Conservation (phyloP, 2,113 vertebrate genomes). For the Scopus umbretta region DNA sequence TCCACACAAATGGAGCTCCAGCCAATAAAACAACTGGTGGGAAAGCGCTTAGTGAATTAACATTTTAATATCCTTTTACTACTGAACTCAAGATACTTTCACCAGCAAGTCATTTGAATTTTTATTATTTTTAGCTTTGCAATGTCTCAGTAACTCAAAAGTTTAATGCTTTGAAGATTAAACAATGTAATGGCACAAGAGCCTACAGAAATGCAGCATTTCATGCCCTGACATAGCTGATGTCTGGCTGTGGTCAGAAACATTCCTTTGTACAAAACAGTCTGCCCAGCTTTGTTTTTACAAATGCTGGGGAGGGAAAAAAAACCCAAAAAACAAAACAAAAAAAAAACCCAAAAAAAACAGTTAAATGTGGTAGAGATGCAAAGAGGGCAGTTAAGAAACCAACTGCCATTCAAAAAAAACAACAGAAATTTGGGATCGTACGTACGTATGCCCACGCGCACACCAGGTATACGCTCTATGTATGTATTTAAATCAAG, state of each 20-base stretch:
- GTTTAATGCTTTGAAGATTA: slow-evolving; percentile 55
- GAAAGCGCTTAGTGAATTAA: slow-evolving; percentile 46
- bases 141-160: slow-evolving; percentile 31
- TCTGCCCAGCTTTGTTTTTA: slow-evolving; percentile 49
- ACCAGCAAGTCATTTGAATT: slow-evolving; percentile 56
- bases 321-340: not conserved
- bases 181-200: slow-evolving; percentile 46
- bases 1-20: not conserved
- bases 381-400: slow-evolving; percentile 16
- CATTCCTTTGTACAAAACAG: not conserved
- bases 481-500: not conserved
- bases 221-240: slow-evolving; percentile 48
- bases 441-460: not conserved
- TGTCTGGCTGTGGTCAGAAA: slow-evolving; percentile 50
- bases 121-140: slow-evolving; percentile 59
- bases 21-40: slow-evolving; percentile 47
- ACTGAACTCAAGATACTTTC: slow-evolving; percentile 36
- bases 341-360: no score
- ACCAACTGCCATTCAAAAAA: not conserved
- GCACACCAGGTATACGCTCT: not conserved
- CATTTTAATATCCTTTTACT: slow-evolving; percentile 55
- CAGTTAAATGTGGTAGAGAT: not conserved
- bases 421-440: not conserved
- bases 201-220: not conserved
- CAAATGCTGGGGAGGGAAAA: not conserved